Evolutionary conservation across 2,113 vertebrate species (phyloP), one percentile per base, ranked within the genome.

Genomic region (Thamnaconus septentrionalis): DNA sequence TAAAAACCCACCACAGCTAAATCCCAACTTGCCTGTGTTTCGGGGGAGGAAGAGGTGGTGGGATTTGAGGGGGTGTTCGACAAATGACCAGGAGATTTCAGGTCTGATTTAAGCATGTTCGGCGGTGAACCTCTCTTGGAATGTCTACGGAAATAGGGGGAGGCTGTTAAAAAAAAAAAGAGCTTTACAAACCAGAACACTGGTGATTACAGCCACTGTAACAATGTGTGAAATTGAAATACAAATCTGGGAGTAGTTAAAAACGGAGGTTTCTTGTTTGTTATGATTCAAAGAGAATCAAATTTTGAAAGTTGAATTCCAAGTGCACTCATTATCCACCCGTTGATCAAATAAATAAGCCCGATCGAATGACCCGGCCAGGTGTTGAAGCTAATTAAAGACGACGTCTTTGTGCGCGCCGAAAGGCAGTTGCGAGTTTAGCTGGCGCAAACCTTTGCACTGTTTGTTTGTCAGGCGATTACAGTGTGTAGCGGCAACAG

Each of bases 51-150:
- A 31, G 18, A 31, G 18, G 18, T 31, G 18, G 18, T 31, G 18
- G 18, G 18, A 31, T 31, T 31, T 31, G 18, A 73, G 55, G 61
- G 68, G 69, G 66, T 64, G 48, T 66, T 77, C 61, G 64, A 83
- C 80, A 84, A 88, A 86, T 86, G 72, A 85, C 69, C 69, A 50
- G 64, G 44, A 81, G 86, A 84, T 84, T 74, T 64, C 79, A 87
- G 69, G 61, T 72, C 69, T 73, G 80, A 90, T 88, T 31, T 82
- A 81, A 73, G 60, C 64, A 8, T 74, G 65, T 56, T 59, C 59
- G 59, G 59, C 58, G 40, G 50, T 46, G 57, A 66, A 71, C 51
- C 53, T 75, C 53, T 75, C 61, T 54, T 44, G 49, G 0, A 40
- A 52, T 64, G 63, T 47, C 46, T 0, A 8, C 0, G 43, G 59